A percentile compares a stretch with the other conserved stretches of the same genome.
These are phyloP conservation scores for Platycheirus albimanus DNA, from an alignment of 2,888 invertebrate genomes.

Conservation along the genomic window DNA sequence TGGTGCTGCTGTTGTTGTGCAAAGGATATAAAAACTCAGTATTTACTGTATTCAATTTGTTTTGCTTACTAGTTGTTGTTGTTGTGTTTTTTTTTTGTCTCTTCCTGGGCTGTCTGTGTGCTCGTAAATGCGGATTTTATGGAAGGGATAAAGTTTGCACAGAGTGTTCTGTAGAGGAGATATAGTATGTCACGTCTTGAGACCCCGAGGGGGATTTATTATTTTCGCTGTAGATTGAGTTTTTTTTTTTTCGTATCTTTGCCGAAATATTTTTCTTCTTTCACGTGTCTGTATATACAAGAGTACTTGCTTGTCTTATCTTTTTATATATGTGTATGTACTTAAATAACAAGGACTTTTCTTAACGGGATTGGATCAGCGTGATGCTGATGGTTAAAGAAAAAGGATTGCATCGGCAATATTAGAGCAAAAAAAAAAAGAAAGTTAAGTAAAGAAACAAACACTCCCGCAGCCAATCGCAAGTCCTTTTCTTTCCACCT, in stretches of 20 bases:
- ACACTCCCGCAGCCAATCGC: not conserved
- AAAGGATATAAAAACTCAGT: constrained; percentile 64
- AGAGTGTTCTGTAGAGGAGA: constrained; percentile 35
- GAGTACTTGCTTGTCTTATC: constrained; percentile 28
- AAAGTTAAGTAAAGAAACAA: constrained; percentile 16
- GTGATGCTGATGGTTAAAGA: constrained; percentile 56
- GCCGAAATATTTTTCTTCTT: constrained; percentile 22
- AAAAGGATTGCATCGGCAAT: constrained; percentile 62
- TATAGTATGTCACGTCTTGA: constrained; percentile 69
- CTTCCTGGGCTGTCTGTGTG: constrained; percentile 28
- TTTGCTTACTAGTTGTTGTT: constrained; percentile 36
- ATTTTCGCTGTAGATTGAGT: constrained; percentile 55
- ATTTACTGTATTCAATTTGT: constrained; percentile 73
- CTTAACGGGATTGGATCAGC: constrained; percentile 56
- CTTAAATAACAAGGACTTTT: constrained; percentile 49
- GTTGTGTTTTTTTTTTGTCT: too few relatives aligned
- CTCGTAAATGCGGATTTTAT: constrained; percentile 61
- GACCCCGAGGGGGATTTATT: constrained; percentile 70
- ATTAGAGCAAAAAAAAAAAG: constrained; percentile 44
- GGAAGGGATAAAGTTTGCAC: constrained; percentile 53
- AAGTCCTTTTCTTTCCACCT: not conserved
- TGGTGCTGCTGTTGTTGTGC: constrained; percentile 45
- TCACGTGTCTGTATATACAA: too few relatives aligned
- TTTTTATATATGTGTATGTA: constrained; percentile 6
- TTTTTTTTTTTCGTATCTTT: constrained; percentile 26